These are phyloP conservation scores for Idaea biselata DNA, from an alignment of 2,888 invertebrate genomes.

Conservation along the genomic window DNA sequence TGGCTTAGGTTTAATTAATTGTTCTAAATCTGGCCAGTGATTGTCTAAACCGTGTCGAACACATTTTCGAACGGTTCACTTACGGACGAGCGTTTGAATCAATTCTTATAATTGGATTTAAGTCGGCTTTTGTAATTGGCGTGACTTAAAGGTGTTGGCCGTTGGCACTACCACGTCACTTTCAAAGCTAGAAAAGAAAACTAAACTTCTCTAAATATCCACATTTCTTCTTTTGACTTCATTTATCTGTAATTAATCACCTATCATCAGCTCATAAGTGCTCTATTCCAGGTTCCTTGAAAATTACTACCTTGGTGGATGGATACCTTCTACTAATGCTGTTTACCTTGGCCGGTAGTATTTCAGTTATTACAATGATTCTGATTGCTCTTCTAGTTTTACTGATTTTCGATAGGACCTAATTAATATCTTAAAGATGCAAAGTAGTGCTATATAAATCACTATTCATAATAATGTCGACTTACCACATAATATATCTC, in stretches of 20 bases:
- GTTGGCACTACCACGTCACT: slow-evolving; percentile 51
- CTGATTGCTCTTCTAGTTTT: neutral
- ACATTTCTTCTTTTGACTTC: too few species aligned
- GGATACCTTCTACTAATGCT: neutral
- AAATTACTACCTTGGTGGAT: neutral
- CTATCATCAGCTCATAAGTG: neutral
- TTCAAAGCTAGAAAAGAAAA: slow-evolving; percentile 36
- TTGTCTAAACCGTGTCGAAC: slow-evolving; percentile 56
- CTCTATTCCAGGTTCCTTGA: neutral
- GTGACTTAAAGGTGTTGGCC: slow-evolving; percentile 39
- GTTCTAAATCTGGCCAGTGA: slow-evolving; percentile 54
- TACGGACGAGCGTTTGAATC: slow-evolving; percentile 41
- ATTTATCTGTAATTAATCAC: neutral
- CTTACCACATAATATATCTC: neutral
- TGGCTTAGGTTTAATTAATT: slow-evolving; percentile 54
- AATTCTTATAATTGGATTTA: slow-evolving; percentile 62
- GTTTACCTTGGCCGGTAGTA: neutral
- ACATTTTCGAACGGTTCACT: slow-evolving; percentile 37
- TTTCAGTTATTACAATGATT: neutral
- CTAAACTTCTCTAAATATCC: neutral
- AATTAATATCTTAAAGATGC: neutral
- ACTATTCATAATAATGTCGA: neutral
- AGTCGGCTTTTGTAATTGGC: slow-evolving; percentile 50
- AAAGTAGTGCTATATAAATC: neutral
- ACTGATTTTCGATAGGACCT: neutral